Conservation (phyloP, 1,140 invertebrate genomes). For the Glossosoma conforme region DNA sequence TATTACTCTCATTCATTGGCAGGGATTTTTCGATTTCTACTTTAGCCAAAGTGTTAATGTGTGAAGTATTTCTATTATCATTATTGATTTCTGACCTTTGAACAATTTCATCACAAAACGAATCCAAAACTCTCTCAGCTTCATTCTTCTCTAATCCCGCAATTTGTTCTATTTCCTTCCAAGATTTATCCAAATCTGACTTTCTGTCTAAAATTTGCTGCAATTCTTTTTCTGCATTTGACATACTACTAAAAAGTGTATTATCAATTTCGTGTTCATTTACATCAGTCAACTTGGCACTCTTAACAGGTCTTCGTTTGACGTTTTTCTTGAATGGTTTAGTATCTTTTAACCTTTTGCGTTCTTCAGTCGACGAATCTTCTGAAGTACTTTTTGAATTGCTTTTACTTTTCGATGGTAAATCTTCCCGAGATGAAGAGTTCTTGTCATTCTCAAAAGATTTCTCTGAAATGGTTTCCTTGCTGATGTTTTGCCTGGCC, state of each 20-base stretch:
- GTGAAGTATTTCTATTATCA: no score
- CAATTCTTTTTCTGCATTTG: neutral
- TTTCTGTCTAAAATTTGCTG: neutral
- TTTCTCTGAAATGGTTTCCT: conserved; percentile 21
- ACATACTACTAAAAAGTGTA: no score
- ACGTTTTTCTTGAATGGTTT: neutral
- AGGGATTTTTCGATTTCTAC: no score
- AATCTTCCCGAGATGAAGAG: conserved; percentile 3
- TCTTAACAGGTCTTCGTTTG: neutral
- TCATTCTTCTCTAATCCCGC: neutral
- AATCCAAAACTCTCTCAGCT: neutral
- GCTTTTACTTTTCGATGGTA: neutral
- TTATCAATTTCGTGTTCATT: neutral
- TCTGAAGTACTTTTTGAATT: neutral
- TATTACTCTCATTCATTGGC: no score
- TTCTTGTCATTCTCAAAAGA: neutral
- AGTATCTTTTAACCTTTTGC: neutral
- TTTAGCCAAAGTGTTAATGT: no score
- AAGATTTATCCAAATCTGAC: neutral
- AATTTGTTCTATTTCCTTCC: neutral
- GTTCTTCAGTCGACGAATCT: no score
- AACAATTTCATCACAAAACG: neutral
- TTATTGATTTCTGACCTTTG: neutral
- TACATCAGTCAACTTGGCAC: neutral
- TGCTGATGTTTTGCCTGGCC: conserved; percentile 33